Percentiles rank a stretch among this genome's conserved stretches.
Conservation (phyloP, 2,113 vertebrate genomes). For the Trinectes maculatus region DNA sequence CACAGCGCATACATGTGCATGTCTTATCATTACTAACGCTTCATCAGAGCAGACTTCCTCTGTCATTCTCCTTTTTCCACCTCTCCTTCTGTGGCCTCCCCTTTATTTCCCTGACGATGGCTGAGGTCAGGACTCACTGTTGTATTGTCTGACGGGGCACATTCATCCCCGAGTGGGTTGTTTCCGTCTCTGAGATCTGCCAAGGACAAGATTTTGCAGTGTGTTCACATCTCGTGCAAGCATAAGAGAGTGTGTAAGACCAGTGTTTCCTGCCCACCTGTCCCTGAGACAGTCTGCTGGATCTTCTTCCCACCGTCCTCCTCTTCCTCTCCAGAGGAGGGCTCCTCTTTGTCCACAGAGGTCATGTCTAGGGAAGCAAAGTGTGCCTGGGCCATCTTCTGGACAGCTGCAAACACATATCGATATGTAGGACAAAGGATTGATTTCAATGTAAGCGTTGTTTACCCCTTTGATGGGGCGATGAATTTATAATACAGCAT, state of each 20-base stretch:
- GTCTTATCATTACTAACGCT: constrained; percentile 19
- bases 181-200: constrained; percentile 43
- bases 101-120: constrained; percentile 5
- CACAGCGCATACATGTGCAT: constrained; percentile 26
- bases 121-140: constrained; percentile 14
- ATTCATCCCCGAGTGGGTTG: constrained; percentile 21
- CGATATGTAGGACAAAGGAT: not conserved
- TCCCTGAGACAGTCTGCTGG: constrained; percentile 18
- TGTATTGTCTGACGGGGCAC: constrained; percentile 14
- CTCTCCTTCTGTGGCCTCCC: constrained; percentile 34
- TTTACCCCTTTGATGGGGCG: too few species aligned
- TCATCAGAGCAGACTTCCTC: constrained; percentile 2
- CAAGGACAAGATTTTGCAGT: constrained; percentile 5
- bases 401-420: constrained; percentile 82
- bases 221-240: not conserved
- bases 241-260: not conserved
- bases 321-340: constrained; percentile 76
- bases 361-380: constrained; percentile 83
- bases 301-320: constrained; percentile 55
- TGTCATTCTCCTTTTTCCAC: constrained; percentile 54
- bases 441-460: too few species aligned
- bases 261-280: constrained; percentile 25
- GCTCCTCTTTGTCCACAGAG: constrained; percentile 63
- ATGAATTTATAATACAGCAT: too few species aligned
- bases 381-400: constrained; percentile 91